Evolutionary conservation across 2,797 vertebrate genomes (phyloP), one percentile per base, ranked within the genome.

Genomic region (Anniella stebbinsi): DNA sequence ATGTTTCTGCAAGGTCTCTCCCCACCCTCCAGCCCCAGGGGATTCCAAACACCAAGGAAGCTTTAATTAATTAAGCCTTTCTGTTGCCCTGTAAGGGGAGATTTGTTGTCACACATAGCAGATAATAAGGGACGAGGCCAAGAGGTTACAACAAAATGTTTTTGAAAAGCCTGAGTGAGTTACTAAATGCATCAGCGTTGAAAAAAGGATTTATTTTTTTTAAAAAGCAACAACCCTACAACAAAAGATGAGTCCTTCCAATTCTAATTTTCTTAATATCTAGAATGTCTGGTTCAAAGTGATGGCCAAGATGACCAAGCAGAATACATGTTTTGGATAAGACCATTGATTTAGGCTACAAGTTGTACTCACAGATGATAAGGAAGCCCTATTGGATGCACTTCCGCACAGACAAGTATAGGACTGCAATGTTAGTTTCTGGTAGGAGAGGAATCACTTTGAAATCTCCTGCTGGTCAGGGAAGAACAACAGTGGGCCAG

Each of bases 61-160:
- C 54, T 86, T 80, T 78, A 86, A 87, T 90, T 86, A 90, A 88
- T 88, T 84, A 80, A 70, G 17, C 33, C 15, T 10, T 54, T 91
- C 66, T 60, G 21, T 4, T 2, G 0, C 0, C 2, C 8, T 18
- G 72, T 45, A 17, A 76, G 63, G 63, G 75, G 60, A 63, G 9
- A 70, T 18, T 89, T 72, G 78, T 80, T 80, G 21, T 72, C 73
- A 80, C 51, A 0, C 3, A 7, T 5, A 30, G 78, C 11, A 36
- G 86, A 2, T 0, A 2, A 13, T 1, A 38, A 33, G 30, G 51
- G 33, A 30, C 25, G 76, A 21, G 83, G 85, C 1, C 17, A 0
- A 23, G 67, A 75, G 72, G 70, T 88, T 84, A 88, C 84, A 67
- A 75, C 41, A 57, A 67, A 69, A 12, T 69, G 45, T 41, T 69